Evolutionary conservation across 2,797 vertebrate species (phyloP).

Genomic region (Anguilla megastoma): DNA sequence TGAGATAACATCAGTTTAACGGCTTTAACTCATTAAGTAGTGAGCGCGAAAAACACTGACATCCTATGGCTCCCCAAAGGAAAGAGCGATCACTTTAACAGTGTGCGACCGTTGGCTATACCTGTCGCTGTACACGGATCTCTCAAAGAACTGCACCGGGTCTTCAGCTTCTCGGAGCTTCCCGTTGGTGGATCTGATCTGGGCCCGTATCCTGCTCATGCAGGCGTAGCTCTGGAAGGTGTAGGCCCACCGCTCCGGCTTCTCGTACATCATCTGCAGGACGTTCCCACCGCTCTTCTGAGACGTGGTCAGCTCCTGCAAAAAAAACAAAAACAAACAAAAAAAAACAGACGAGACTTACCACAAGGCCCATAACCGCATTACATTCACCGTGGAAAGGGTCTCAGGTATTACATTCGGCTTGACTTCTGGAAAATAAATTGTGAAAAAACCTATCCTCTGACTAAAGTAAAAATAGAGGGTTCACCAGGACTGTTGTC

Average conservation of each 20-base stretch:
- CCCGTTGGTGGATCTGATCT: conserved; percentile 75
- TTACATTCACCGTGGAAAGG: not conserved
- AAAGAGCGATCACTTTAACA: no score
- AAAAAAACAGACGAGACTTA: not conserved
- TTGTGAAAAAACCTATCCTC: not conserved
- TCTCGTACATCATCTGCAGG: conserved; percentile 91
- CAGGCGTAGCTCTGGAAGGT: conserved; percentile 93
- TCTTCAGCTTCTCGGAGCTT: conserved; percentile 72
- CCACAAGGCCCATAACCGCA: not conserved
- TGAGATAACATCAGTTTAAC: no score
- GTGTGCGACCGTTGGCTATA: conserved; percentile 47
- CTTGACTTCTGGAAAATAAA: not conserved
- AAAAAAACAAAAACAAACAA: no score
- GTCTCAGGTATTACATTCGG: not conserved
- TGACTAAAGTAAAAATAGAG: not conserved
- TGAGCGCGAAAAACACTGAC: no score
- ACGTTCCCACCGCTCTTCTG: conserved; percentile 89
- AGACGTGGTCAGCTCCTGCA: conserved; percentile 83
- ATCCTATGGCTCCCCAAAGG: no score
- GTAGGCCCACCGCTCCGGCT: conserved; percentile 90
- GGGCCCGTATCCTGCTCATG: conserved; percentile 86
- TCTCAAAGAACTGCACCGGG: conserved; percentile 86
- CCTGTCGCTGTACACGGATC: conserved; percentile 95
- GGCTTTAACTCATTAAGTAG: no score
- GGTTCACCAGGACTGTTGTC: not conserved